phyloP scores from a whole-genome alignment of 2,888 invertebrate genomes.

The Papilio demoleus region DNA sequence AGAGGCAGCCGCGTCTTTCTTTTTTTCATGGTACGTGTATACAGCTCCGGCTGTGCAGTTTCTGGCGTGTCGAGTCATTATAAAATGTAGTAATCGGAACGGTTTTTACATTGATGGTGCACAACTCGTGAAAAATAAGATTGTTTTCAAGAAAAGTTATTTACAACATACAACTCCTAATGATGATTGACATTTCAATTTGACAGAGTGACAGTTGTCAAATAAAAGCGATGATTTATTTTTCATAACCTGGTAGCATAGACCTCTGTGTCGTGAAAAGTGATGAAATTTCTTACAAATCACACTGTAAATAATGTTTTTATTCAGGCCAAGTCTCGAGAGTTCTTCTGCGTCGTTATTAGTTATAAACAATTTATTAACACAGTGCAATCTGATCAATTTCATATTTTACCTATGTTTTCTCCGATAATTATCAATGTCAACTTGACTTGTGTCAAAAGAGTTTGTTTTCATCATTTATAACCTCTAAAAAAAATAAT shows the following conservation, averaged over 20 bases:
- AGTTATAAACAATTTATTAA: too few species aligned
- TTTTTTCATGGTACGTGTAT: slow-evolving; percentile 98
- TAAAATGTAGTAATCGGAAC: not conserved
- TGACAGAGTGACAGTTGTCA: not conserved
- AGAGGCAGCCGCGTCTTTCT: slow-evolving; percentile 96
- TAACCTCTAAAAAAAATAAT: slow-evolving; percentile 28
- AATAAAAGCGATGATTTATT: not conserved
- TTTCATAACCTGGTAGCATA: too few species aligned
- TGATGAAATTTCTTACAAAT: too few species aligned
- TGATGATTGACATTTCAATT: too few species aligned
- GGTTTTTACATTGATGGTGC: not conserved
- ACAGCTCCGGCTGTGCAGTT: slow-evolving; percentile 99
- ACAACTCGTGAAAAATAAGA: not conserved
- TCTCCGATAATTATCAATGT: not conserved
- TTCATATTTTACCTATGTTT: not conserved
- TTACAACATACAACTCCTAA: too few species aligned
- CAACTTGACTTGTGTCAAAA: not conserved
- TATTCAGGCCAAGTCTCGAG: too few species aligned
- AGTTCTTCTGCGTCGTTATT: too few species aligned
- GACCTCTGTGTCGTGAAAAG: too few species aligned
- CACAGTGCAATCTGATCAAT: slow-evolving; percentile 42
- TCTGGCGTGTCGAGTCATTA: slow-evolving; percentile 97
- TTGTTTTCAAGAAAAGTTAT: too few species aligned
- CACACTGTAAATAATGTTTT: too few species aligned
- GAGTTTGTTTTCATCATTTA: slow-evolving; percentile 15